A percentile compares a stretch with the other conserved stretches of the same genome.
Evolutionary conservation across 2,888 invertebrate genomes (phyloP).

Genomic region (Girardia tigrina): DNA sequence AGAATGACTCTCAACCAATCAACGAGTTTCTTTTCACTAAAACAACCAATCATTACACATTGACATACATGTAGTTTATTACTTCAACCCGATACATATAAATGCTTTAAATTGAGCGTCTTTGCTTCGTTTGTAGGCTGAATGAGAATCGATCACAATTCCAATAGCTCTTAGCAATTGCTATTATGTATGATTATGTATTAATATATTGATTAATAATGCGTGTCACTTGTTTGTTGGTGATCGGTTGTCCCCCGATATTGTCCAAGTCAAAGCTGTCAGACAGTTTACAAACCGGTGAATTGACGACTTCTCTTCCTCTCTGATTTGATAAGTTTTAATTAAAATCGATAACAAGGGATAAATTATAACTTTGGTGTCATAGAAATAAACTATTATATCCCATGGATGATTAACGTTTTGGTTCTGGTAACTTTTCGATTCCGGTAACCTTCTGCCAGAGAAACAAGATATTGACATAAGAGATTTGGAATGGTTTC

Average conservation of each 20-base stretch:
- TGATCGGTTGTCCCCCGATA: conserved; percentile 69
- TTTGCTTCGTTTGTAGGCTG: conserved; percentile 75
- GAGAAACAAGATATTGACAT: background rate
- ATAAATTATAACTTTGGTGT: background rate
- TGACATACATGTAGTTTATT: too few relatives aligned
- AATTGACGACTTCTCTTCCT: conserved; percentile 70
- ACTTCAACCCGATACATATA: conserved; percentile 86
- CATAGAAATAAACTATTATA: background rate
- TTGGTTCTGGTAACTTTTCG: background rate
- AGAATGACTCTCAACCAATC: conserved; percentile 84
- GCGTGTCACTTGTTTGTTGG: conserved; percentile 65
- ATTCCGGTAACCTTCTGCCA: background rate
- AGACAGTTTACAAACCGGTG: conserved; percentile 81
- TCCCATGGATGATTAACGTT: conserved; percentile 8
- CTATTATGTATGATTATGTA: too few relatives aligned
- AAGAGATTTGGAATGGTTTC: conserved; percentile 4
- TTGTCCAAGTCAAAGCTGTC: conserved; percentile 84
- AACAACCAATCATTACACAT: too few relatives aligned
- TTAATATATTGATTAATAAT: too few relatives aligned
- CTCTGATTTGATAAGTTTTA: conserved; percentile 20
- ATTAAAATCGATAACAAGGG: background rate
- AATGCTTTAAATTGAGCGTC: conserved; percentile 98
- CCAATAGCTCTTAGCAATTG: conserved; percentile 78
- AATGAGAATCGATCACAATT: conserved; percentile 75
- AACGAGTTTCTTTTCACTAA: conserved; percentile 74